Percentiles rank a stretch among this genome's conserved stretches.
These are phyloP conservation scores for Silurus aristotelis DNA, from an alignment of 2,797 vertebrate genomes.

Conservation along the genomic window DNA sequence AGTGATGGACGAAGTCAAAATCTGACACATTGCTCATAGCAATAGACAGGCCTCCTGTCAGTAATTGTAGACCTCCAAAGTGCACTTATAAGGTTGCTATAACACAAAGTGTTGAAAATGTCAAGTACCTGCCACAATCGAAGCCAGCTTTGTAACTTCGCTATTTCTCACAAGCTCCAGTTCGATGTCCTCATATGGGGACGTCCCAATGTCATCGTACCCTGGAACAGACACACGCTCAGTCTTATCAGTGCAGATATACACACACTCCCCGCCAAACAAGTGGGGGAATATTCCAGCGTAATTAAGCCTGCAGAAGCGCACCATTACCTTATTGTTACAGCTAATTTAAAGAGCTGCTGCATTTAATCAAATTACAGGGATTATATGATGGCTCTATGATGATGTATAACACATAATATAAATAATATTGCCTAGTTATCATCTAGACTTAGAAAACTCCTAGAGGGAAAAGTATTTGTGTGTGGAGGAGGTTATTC, in stretches of 20 bases:
- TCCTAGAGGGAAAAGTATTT: background rate
- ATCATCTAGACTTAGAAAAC: conserved; percentile 19
- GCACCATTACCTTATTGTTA: conserved; percentile 51
- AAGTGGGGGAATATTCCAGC: conserved; percentile 39
- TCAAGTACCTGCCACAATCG: conserved; percentile 65
- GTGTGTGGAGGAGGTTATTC: conserved; percentile 12
- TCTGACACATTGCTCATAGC: background rate
- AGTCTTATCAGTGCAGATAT: conserved; percentile 29
- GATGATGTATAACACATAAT: conserved; percentile 42
- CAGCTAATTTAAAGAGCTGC: conserved; percentile 49
- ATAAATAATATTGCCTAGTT: conserved; percentile 33
- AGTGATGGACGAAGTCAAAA: background rate
- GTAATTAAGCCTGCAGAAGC: conserved; percentile 53
- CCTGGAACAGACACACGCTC: conserved; percentile 57
- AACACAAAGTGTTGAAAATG: background rate
- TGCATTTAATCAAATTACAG: conserved; percentile 48
- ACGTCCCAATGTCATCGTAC: conserved; percentile 83
- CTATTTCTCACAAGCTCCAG: conserved; percentile 74
- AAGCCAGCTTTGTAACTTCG: conserved; percentile 80
- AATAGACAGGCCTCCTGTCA: conserved; percentile 12
- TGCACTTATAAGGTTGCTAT: conserved; percentile 10
- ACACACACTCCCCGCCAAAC: conserved; percentile 17
- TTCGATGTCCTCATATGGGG: conserved; percentile 85
- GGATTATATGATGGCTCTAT: conserved; percentile 47
- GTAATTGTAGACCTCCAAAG: conserved; percentile 24